Evolutionary conservation across 1,140 invertebrate species (phyloP).

Genomic region (Danaus plexippus): DNA sequence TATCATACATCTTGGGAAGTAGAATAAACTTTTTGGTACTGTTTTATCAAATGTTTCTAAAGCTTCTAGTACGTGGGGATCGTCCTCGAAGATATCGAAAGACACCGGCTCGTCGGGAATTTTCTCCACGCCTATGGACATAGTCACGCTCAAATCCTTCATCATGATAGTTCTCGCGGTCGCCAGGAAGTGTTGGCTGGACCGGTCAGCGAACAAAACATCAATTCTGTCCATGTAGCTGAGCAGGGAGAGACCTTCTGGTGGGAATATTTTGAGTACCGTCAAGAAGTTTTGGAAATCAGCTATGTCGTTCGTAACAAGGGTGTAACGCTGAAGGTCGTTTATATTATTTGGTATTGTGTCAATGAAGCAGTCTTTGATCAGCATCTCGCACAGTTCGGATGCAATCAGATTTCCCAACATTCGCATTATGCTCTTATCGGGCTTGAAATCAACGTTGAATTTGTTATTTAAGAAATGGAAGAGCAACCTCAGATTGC

Average conservation of each 20-base stretch:
- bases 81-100: conserved; percentile 11
- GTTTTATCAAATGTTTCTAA: conserved; percentile 50
- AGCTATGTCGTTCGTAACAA: conserved; percentile 76
- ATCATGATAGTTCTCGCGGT: conserved; percentile 82
- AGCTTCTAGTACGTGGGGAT: conserved; percentile 36
- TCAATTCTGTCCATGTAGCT: conserved; percentile 85
- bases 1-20: conserved; percentile 68
- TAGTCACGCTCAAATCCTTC: conserved; percentile 85
- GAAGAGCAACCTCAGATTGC: conserved; percentile 75
- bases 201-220: conserved; percentile 83
- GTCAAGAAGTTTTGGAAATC: conserved; percentile 78
- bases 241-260: conserved; percentile 69
- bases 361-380: conserved; percentile 81
- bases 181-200: conserved; percentile 80
- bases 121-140: conserved; percentile 73
- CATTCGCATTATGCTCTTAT: conserved; percentile 73
- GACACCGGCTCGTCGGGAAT: conserved; percentile 35
- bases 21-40: conserved; percentile 61
- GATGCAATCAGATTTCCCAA: conserved; percentile 76
- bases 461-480: conserved; percentile 74
- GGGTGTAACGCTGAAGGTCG: conserved; percentile 78
- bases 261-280: conserved; percentile 73
- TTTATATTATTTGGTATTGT: conserved; percentile 82
- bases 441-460: conserved; percentile 66
- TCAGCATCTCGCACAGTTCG: conserved; percentile 77